Evolutionary conservation across 1,140 invertebrate genomes (phyloP).

Genomic region (Pseudomyrmex dendroicus): DNA sequence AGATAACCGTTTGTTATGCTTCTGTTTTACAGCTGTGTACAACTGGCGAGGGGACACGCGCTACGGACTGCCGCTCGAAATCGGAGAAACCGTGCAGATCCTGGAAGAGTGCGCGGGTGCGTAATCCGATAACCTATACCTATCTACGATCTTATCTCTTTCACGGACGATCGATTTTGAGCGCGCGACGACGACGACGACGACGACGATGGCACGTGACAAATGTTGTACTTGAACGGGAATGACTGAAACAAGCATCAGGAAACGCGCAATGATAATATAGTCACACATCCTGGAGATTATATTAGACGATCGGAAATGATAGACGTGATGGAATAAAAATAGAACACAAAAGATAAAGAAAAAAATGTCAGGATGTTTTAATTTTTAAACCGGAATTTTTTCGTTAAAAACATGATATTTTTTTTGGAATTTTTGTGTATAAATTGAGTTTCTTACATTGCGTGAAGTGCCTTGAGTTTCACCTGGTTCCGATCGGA

Average conservation of each 20-base stretch:
- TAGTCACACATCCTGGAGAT: background rate
- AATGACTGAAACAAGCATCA: conserved; percentile 7
- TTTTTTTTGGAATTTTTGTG: too few species aligned
- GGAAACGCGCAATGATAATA: background rate
- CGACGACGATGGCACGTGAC: background rate
- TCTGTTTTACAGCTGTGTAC: conserved; percentile 91
- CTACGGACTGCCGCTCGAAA: conserved; percentile 93
- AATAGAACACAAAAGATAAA: background rate
- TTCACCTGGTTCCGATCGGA: too few species aligned
- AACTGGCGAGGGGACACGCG: conserved; percentile 94
- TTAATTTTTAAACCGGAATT: too few species aligned
- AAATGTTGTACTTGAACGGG: background rate
- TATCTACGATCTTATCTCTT: background rate
- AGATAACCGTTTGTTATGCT: background rate
- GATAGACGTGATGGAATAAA: background rate
- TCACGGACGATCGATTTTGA: background rate
- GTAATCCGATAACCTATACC: conserved; percentile 6
- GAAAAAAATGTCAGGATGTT: background rate
- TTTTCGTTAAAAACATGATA: too few species aligned
- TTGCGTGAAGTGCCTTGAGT: too few species aligned
- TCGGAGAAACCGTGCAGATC: conserved; percentile 96
- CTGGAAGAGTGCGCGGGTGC: conserved; percentile 93
- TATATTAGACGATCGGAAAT: background rate
- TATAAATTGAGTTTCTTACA: too few species aligned
- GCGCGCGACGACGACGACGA: too few species aligned